Evolutionary conservation across 1,140 invertebrate species (phyloP).

Genomic region (Drosophila pruinosa): DNA sequence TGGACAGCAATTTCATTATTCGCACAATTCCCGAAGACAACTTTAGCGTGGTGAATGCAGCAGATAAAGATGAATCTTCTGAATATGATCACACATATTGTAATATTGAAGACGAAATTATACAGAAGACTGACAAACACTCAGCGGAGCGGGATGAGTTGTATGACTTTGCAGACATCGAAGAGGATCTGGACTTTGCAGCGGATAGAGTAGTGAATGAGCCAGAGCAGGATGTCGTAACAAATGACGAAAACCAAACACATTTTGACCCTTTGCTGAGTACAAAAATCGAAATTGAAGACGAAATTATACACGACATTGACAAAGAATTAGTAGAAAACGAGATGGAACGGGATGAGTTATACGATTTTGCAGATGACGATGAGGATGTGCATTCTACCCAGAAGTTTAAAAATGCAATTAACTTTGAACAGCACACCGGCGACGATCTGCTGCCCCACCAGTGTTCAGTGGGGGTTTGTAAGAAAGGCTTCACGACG

Average conservation of each 20-base stretch:
- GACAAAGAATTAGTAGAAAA: slow-evolving; percentile 62
- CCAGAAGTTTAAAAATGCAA: slow-evolving; percentile 67
- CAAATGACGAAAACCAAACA: not conserved
- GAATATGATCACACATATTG: not conserved
- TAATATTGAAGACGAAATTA: slow-evolving; percentile 72
- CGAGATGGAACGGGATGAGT: slow-evolving; percentile 7
- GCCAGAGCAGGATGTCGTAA: no score
- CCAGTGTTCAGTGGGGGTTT: slow-evolving; percentile 68
- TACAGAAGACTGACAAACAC: no score
- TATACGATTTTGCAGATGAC: slow-evolving; percentile 16
- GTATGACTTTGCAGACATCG: no score
- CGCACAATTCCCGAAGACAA: not conserved
- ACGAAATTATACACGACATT: slow-evolving; percentile 69
- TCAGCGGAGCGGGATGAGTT: no score
- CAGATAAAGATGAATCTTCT: no score
- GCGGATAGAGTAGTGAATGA: no score
- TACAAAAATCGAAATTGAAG: slow-evolving; percentile 73
- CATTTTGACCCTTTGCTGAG: slow-evolving; percentile 2
- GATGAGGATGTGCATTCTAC: slow-evolving; percentile 62
- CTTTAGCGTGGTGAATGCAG: slow-evolving; percentile 35
- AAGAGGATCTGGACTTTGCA: no score
- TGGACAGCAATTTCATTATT: slow-evolving; percentile 15
- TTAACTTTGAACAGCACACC: slow-evolving; percentile 70
- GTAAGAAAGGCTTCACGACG: slow-evolving; percentile 71
- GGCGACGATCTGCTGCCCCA: slow-evolving; percentile 71